Evolutionary conservation across 2,888 invertebrate species (phyloP), one percentile per base, ranked within the genome.

Genomic region (Kryphioiulus occultus): DNA sequence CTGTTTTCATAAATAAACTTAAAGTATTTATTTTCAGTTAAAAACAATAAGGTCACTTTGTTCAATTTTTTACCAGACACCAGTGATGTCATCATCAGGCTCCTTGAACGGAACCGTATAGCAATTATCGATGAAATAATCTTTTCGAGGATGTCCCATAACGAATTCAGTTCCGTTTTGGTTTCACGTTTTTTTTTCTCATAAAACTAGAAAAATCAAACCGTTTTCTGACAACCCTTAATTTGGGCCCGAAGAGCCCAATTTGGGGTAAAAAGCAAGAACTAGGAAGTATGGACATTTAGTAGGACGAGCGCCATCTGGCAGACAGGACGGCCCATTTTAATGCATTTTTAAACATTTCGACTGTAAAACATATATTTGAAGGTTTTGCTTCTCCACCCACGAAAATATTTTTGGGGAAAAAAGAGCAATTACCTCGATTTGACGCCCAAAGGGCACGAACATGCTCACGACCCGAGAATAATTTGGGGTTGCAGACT

Each of bases 321-420:
- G 59, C 59, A 59, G n/a, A 59, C 59, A 59, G 59, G 59, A 59
- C 59, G 59, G 59, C 59, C 59, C n/a, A 19, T 59, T 59, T 59
- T 59, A 59, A 59, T 59, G 22, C 59, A 59, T 59, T 59, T 59
- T 59, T 59, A 59, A 59, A 59, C 59, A 59, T 59, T 59, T 59
- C 59, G 59, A 59, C 59, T 59, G n/a, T 19, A 59, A 59, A 59
- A 59, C 15, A 59, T 59, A 59, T 59, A 59, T 59, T 59, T 59
- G 59, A 59, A 59, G 59, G 59, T 59, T 59, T 59, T 19, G 59
- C 59, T 59, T n/a, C 59, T 59, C 59, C 59, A 59, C 59, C 59
- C 59, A 59, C 59, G 59, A 59, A 59, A 59, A 15, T 47, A 47
- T n/a, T 47, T 47, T 47, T 47, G 17, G 47, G 47, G 47, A 47